phyloP scores from a whole-genome alignment of 2,888 invertebrate genomes.

The Hecatera dysodea region DNA sequence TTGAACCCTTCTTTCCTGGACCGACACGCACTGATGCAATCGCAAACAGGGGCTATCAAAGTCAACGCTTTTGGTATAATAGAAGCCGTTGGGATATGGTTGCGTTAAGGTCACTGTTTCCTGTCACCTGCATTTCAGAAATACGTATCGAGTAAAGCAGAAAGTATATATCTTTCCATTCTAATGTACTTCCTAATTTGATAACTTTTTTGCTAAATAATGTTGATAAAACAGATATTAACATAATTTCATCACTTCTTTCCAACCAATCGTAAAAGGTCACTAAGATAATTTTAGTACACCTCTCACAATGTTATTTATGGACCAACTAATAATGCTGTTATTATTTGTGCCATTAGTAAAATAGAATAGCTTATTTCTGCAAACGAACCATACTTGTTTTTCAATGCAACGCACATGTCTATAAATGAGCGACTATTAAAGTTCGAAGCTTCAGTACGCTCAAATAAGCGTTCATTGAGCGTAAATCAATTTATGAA shows the following conservation, averaged over 20 bases:
- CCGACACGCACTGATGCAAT: slow-evolving; percentile 41
- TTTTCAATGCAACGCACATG: slow-evolving; percentile 26
- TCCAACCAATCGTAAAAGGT: slow-evolving; percentile 27
- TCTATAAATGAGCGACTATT: slow-evolving; percentile 68
- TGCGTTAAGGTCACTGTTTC: slow-evolving; percentile 15
- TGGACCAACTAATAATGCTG: neutral
- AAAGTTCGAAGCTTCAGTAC: slow-evolving; percentile 72
- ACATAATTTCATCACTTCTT: slow-evolving; percentile 23
- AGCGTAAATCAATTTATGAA: slow-evolving; percentile 79
- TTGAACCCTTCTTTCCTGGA: slow-evolving; percentile 17
- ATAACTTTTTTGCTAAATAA: neutral
- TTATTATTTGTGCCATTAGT: neutral
- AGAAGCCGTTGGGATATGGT: neutral
- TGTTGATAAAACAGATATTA: neutral
- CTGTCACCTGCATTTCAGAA: neutral
- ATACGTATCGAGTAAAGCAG: neutral
- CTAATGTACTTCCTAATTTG: neutral
- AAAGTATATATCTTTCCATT: neutral
- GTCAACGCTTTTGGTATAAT: neutral
- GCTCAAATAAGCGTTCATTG: slow-evolving; percentile 81
- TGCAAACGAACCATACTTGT: slow-evolving; percentile 5
- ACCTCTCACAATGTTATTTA: neutral
- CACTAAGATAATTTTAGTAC: slow-evolving; percentile 31
- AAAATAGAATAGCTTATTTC: neutral
- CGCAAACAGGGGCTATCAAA: slow-evolving; percentile 4